Base-by-base conservation (phyloP, 2,888 invertebrate genomes). In the Diploptera punctata region DNA sequence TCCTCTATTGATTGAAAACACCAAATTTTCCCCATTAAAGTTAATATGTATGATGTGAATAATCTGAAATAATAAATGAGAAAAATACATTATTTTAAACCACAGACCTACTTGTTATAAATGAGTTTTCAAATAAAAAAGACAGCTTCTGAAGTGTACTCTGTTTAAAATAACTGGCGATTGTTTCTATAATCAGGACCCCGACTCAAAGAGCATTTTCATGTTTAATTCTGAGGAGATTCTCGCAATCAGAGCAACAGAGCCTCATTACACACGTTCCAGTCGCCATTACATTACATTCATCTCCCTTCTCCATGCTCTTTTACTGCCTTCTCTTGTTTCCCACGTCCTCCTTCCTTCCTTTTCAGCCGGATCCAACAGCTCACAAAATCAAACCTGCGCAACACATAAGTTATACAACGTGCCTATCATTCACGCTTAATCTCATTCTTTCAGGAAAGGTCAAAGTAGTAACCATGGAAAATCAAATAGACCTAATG, bases 331-430 rank as follows among this genome's bases (percentile, higher is more conserved):
- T 19, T 65, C 43, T 65, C 62, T 65, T 43, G 62, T 65, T 52
- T 49, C 71, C 44, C 61, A 47, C 62, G 33, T 54, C 60, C 60
- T 71, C 71, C n/a, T 26, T 19, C 47, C 24, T 54, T 68, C 47
- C 61, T 47, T 49, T 71, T 67, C 67, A 54, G 67, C 57, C 67
- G 33, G 33, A 26, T 71, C 71, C 71, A 71, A 52, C 71, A 54
- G 38, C 65, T 49, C 52, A 54, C 71, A 44, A 71, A 71, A 71
- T 54, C 61, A 71, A 67, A 62, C 31, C n/a, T 47, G n/a, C 24
- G 71, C 71, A 67, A 67, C 67, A 54, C n/a, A n/a, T n/a, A n/a
- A n/a, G n/a, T n/a, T n/a, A n/a, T n/a, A n/a, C n/a, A n/a, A n/a
- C n/a, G n/a, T n/a, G n/a, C n/a, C n/a, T n/a, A n/a, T n/a, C n/a